Conservation (phyloP, 2,888 invertebrate genomes). For the Acanthoscelides obtectus region DNA sequence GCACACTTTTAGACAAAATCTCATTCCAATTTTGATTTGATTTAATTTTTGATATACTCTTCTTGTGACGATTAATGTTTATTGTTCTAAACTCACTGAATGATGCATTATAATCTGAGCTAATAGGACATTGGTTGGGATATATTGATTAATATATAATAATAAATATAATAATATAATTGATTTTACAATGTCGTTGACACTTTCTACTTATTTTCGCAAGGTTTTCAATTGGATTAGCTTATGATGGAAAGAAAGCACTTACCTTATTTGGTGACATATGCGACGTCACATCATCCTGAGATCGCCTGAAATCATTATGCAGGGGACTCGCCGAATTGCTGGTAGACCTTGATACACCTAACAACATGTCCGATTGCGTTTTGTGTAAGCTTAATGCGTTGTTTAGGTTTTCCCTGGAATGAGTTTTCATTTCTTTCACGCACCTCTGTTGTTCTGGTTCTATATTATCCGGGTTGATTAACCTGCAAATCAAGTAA, state of each 20-base stretch:
- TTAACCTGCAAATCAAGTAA: slow-evolving; percentile 57
- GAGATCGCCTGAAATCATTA: slow-evolving; percentile 53
- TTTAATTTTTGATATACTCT: too few species aligned
- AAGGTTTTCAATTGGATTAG: too few species aligned
- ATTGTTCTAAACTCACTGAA: too few species aligned
- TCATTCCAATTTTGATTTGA: too few species aligned
- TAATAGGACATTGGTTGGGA: too few species aligned
- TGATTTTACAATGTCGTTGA: too few species aligned
- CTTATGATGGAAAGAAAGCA: neutral
- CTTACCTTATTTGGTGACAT: slow-evolving; percentile 27
- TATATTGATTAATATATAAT: too few species aligned
- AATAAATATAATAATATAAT: too few species aligned
- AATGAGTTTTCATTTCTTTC: slow-evolving; percentile 35
- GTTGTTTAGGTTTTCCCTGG: slow-evolving; percentile 42
- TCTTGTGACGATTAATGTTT: too few species aligned
- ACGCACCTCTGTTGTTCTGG: slow-evolving; percentile 21
- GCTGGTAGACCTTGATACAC: slow-evolving; percentile 53
- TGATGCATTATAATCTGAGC: too few species aligned
- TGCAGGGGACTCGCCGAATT: slow-evolving; percentile 56
- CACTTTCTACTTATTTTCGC: too few species aligned
- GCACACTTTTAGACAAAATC: too few species aligned
- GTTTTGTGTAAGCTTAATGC: slow-evolving; percentile 40
- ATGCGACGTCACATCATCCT: slow-evolving; percentile 49
- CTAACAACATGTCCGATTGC: slow-evolving; percentile 57
- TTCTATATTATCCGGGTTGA: slow-evolving; percentile 69